Base-by-base conservation (phyloP, 2,797 vertebrate species). In the Ataeniobius toweri region DNA sequence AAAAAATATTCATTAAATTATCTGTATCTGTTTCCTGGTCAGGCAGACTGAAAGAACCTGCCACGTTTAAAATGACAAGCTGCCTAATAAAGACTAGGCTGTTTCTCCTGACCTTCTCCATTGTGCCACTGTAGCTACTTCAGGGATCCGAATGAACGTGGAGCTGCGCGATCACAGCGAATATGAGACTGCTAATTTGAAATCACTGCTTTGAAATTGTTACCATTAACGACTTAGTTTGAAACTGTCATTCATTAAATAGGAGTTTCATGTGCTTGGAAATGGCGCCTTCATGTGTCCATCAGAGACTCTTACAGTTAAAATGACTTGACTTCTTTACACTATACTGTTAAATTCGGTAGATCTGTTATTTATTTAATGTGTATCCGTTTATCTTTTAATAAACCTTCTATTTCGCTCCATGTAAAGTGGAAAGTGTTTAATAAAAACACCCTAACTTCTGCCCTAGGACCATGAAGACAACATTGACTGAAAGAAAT, bases 221-320 rank as follows among this genome's bases (percentile, higher is more conserved):
- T 48, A 41, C 55, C 31, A 63, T 75, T 39, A 46, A 48, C 39
- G 73, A 78, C 61, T 58, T 65, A 48, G 6, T 77, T 26, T 46
- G n/a, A 69, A 69, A 69, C 24, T 69, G 39, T 46, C 8, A 26
- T 8, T 48, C 67, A 16, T 69, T 69, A 61, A 39, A 9, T 9
- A 44, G 36, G 36, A 1, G 22, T 39, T 1, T 16, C 55, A 3
- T 79, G 14, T 16, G 79, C 71, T 77, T 83, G 88, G 85, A 85
- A 90, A 94, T 88, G 85, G 93, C 93, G 93, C 93, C 94, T 85
- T 91, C 94, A 24, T 84, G 94, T 82, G 94, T 91, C 83, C 81
- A 78, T 39, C 0, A 2, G 2, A 67, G 67, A 86, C 44, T 63
- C 68, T 73, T 89, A 71, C 76, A 76, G 46, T 20, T 12, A 20